Percentiles rank a stretch among this genome's conserved stretches.
These are phyloP conservation scores for Thryonomys swinderianus DNA, from an alignment of 2,113 vertebrate species.

Conservation along the genomic window DNA sequence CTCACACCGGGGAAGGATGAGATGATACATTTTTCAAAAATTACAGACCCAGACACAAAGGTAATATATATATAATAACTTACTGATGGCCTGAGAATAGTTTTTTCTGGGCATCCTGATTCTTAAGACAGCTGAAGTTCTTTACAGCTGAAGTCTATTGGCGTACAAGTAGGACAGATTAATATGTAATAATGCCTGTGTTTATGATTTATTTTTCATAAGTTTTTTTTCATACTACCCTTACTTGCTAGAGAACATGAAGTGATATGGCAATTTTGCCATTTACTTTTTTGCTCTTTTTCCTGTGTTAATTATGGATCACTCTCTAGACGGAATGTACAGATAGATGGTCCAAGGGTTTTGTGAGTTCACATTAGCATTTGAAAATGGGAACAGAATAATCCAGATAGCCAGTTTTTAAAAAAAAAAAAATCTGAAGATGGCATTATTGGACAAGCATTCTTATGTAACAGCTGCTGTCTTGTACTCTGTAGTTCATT, in stretches of 20 bases:
- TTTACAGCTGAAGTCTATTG: neutral
- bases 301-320: neutral
- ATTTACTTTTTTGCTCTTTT: conserved; percentile 48
- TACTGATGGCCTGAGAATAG: neutral
- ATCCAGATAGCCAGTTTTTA: neutral
- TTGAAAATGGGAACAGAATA: conserved; percentile 47
- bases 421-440: conserved; percentile 10
- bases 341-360: neutral
- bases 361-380: conserved; percentile 9
- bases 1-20: neutral
- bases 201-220: conserved; percentile 24
- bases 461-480: neutral
- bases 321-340: neutral
- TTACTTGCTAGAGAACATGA: neutral
- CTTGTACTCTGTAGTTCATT: neutral
- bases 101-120: neutral
- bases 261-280: neutral
- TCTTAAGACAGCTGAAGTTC: conserved; percentile 14
- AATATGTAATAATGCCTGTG: neutral
- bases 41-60: conserved; percentile 38
- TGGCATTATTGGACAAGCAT: neutral
- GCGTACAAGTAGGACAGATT: neutral
- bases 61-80: neutral
- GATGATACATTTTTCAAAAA: neutral
- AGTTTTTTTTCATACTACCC: neutral